These are phyloP conservation scores for Mercenaria mercenaria DNA, from an alignment of 1,140 invertebrate species.

Conservation along the genomic window DNA sequence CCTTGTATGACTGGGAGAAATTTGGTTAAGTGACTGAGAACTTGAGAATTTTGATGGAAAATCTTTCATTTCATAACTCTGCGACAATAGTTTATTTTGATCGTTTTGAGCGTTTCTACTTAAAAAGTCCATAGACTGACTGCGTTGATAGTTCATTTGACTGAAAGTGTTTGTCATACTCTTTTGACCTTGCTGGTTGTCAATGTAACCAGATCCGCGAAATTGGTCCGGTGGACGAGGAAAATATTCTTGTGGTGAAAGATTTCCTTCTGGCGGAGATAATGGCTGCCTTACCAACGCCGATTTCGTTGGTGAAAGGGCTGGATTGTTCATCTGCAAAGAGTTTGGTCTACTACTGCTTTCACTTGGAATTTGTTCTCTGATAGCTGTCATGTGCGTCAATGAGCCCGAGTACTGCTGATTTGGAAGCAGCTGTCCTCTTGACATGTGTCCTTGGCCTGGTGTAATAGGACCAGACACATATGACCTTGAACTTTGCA, in stretches of 20 bases:
- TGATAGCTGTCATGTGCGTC: conserved; percentile 7
- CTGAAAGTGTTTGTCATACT: background rate
- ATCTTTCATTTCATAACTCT: conserved; percentile 49
- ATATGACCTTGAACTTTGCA: background rate
- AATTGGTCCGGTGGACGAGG: conserved; percentile 11
- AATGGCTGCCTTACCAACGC: conserved; percentile 40
- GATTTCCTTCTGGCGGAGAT: background rate
- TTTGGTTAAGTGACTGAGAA: background rate
- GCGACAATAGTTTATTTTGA: conserved; percentile 9
- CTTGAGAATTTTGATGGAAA: conserved; percentile 43
- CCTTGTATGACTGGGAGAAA: conserved; percentile 11
- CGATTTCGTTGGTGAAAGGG: conserved; percentile 8
- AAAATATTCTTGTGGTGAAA: conserved; percentile 27
- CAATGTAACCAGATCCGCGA: background rate
- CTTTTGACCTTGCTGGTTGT: conserved; percentile 25
- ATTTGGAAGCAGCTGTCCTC: background rate
- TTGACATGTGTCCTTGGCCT: background rate
- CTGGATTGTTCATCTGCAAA: background rate
- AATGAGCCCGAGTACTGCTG: background rate
- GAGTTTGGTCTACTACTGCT: background rate
- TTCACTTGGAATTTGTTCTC: conserved; percentile 19
- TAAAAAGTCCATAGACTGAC: conserved; percentile 43
- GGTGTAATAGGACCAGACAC: background rate
- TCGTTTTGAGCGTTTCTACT: conserved; percentile 3
- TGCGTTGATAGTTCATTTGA: conserved; percentile 33